phyloP scores from a whole-genome alignment of 2,797 vertebrate species.

The Nyctibius grandis region DNA sequence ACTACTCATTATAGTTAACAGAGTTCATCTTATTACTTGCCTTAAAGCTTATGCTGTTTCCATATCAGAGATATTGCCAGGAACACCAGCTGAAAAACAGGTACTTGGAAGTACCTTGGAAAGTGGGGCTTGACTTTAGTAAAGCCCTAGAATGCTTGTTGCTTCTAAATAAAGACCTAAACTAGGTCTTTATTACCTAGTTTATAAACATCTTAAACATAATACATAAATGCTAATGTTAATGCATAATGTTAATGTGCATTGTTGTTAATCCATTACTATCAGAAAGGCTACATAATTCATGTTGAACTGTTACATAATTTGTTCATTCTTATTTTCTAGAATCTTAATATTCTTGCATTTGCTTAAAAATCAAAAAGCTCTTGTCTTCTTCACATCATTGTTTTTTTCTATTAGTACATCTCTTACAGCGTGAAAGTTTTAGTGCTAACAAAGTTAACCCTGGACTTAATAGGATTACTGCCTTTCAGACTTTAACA shows the following conservation, averaged over 20 bases:
- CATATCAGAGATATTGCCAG: neutral
- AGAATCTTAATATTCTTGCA: neutral
- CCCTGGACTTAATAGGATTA: neutral
- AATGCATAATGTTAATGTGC: neutral
- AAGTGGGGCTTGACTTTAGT: neutral
- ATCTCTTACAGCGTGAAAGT: neutral
- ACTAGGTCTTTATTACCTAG: neutral
- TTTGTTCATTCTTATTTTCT: neutral
- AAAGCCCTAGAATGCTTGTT: neutral
- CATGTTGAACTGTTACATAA: neutral
- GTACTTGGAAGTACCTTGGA: neutral
- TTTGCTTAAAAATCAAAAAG: neutral
- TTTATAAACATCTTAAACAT: neutral
- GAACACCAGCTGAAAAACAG: neutral
- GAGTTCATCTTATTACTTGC: neutral
- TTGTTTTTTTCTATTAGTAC: neutral
- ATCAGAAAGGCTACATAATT: neutral
- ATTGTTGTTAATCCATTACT: neutral
- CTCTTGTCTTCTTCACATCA: neutral
- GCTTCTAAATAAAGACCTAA: no score
- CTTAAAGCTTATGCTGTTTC: neutral
- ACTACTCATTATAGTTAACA: neutral
- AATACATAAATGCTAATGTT: neutral
- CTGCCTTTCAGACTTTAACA: neutral
- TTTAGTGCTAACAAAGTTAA: neutral